A percentile compares a stretch with the other conserved stretches of the same genome.
These are phyloP conservation scores for Ciconia boyciana DNA, from an alignment of 2,113 vertebrate genomes.

Conservation along the genomic window DNA sequence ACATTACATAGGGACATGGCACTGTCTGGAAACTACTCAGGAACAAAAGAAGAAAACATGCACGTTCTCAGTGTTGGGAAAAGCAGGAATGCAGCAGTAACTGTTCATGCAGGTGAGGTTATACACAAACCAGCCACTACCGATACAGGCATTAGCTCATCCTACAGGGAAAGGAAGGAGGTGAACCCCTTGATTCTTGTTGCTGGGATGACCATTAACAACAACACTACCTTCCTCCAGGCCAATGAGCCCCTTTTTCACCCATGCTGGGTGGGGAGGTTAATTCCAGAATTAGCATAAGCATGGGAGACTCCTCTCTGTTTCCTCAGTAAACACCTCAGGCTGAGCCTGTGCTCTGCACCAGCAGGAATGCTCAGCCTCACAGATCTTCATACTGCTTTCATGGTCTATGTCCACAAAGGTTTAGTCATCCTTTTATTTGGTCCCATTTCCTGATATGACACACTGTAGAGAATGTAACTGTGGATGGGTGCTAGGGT, in stretches of 20 bases:
- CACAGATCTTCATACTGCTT: neutral
- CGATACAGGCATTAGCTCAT: neutral
- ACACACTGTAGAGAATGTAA: neutral
- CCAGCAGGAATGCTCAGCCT: fast-evolving
- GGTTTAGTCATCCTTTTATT: neutral
- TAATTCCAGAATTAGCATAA: neutral
- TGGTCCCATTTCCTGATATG: neutral
- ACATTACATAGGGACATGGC: neutral
- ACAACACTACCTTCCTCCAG: neutral
- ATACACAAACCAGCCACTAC: neutral
- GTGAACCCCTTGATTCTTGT: neutral
- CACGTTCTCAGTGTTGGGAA: neutral
- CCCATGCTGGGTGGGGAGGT: neutral
- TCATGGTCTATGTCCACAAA: neutral
- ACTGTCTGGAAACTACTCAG: neutral
- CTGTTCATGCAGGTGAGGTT: neutral
- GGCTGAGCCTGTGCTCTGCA: neutral
- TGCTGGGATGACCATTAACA: neutral
- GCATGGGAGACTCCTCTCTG: neutral
- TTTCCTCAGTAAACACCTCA: neutral
- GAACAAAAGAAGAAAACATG: neutral
- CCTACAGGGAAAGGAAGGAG: neutral
- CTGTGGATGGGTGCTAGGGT: neutral
- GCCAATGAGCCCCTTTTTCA: neutral
- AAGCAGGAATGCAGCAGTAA: neutral